Evolutionary conservation across 1,140 invertebrate species (phyloP).

Genomic region (Drosophila littoralis): DNA sequence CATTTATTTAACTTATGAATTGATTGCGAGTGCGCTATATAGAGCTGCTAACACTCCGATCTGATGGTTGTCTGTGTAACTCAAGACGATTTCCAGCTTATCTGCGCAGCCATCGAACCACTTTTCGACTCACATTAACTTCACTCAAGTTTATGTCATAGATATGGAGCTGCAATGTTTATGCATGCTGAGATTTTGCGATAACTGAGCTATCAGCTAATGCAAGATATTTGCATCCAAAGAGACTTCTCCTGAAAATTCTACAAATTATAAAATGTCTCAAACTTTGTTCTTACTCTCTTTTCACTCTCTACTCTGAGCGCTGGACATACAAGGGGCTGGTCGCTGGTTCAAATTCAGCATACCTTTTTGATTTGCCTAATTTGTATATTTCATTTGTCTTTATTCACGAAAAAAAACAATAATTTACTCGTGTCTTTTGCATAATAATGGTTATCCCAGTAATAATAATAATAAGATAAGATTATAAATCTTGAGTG

Average conservation of each 20-base stretch:
- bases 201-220: constrained; percentile 18
- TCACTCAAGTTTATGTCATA: constrained; percentile 37
- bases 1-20: constrained; percentile 52
- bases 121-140: constrained; percentile 52
- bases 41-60: not conserved
- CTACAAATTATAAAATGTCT: no score
- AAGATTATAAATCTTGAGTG: no score
- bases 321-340: no score
- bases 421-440: no score
- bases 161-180: constrained; percentile 51
- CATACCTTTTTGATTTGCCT: no score
- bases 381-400: no score
- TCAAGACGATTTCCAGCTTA: constrained; percentile 48
- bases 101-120: constrained; percentile 50
- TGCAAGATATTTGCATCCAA: not conserved
- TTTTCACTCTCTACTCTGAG: no score
- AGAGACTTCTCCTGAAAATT: not conserved
- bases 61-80: constrained; percentile 33
- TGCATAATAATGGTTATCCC: no score
- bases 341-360: no score
- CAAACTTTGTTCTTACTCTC: no score
- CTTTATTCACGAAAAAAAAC: no score
- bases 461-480: no score
- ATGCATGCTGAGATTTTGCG: constrained; percentile 56
- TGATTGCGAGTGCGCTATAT: constrained; percentile 41